Evolutionary conservation across 2,113 vertebrate species (phyloP).

Genomic region (Corythornis madagascariensis): DNA sequence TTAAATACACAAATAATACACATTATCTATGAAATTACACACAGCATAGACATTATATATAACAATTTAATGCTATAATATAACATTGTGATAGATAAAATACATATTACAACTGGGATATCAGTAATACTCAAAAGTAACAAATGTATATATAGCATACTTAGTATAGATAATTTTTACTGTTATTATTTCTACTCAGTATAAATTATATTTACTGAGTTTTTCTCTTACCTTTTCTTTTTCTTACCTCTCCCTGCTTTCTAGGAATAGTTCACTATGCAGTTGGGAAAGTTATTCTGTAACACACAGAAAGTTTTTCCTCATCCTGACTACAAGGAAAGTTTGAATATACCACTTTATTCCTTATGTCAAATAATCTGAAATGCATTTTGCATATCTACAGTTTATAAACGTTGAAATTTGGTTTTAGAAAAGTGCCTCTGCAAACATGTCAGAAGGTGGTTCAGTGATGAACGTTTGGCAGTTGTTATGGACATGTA

Average conservation of each 20-base stretch:
- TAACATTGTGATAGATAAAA: background rate
- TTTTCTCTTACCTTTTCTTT: too few species aligned
- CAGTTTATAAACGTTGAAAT: background rate
- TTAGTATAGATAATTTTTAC: too few species aligned
- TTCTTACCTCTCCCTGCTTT: background rate
- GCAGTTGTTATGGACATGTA: background rate
- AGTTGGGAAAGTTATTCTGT: background rate
- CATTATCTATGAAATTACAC: background rate
- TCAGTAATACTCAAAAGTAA: background rate
- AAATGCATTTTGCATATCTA: background rate
- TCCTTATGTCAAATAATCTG: background rate
- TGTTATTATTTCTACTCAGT: too few species aligned
- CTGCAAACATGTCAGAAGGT: background rate
- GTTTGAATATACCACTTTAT: background rate
- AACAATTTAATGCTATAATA: background rate
- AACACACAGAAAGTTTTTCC: fast-evolving
- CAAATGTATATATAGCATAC: background rate
- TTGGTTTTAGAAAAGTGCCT: background rate
- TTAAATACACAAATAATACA: background rate
- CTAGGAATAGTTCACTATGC: background rate
- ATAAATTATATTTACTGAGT: too few species aligned
- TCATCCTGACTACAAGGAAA: background rate
- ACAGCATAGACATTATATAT: background rate
- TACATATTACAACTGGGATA: background rate
- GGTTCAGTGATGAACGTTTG: background rate